Conservation (phyloP, 2,888 invertebrate genomes). For the Tethea ocularis region DNA sequence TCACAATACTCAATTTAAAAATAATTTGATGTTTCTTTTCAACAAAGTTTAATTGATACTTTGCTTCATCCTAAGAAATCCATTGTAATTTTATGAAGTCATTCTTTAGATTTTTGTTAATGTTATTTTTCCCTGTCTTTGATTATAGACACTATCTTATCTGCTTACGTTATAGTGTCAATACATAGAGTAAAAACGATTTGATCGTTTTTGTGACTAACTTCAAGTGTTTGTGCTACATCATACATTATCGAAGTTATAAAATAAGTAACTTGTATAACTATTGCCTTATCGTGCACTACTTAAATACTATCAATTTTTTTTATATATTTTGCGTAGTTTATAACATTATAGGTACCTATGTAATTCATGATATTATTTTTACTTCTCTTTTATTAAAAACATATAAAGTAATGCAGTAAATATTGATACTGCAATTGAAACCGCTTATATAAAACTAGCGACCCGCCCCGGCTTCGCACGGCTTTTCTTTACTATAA, state of each 20-base stretch:
- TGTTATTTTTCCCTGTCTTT: not conserved
- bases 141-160: conserved; percentile 16
- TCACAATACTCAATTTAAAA: not conserved
- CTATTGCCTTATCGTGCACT: not conserved
- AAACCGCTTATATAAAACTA: too few relatives aligned
- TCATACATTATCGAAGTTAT: not conserved
- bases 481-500: too few relatives aligned
- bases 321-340: not conserved
- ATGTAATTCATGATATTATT: too few relatives aligned
- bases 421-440: too few relatives aligned
- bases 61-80: too few relatives aligned
- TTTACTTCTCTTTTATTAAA: too few relatives aligned
- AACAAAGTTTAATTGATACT: not conserved
- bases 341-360: not conserved
- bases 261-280: not conserved
- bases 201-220: not conserved
- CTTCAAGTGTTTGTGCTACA: not conserved
- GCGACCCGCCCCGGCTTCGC: too few relatives aligned
- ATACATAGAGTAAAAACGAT: not conserved
- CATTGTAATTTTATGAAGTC: too few relatives aligned
- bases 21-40: not conserved
- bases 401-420: too few relatives aligned
- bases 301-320: not conserved
- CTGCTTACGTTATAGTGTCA: conserved; percentile 22
- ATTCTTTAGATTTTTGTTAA: not conserved